A percentile compares a stretch with the other conserved stretches of the same genome.
Conservation (phyloP, 1,140 invertebrate genomes). For the Apis mellifera region Amel_HAv3.1 CM009935.2:5865001-5865500, state of each 20-base stretch:
- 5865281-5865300: not conserved
- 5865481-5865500: too few species aligned
- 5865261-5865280: not conserved
- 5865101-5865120: constrained; percentile 52
- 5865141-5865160: constrained; percentile 46
- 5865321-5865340: not conserved
- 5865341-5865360: not conserved
- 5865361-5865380: too few species aligned
- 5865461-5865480: not conserved
- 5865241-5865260: constrained; percentile 31
- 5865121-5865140: constrained; percentile 32
- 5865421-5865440: too few species aligned
- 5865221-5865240: constrained; percentile 14
- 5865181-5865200: constrained; percentile 30
- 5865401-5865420: too few species aligned
- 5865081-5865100: constrained; percentile 31
- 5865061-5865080: constrained; percentile 15
- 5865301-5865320: not conserved
- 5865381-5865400: too few species aligned
- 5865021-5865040: constrained; percentile 79
- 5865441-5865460: too few species aligned
- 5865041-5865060: constrained; percentile 75
- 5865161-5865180: constrained; percentile 50
- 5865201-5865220: constrained; percentile 27
- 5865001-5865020: too few species aligned